phyloP scores from a whole-genome alignment of 2,888 invertebrate genomes.

The Tetragnatha montana region DNA sequence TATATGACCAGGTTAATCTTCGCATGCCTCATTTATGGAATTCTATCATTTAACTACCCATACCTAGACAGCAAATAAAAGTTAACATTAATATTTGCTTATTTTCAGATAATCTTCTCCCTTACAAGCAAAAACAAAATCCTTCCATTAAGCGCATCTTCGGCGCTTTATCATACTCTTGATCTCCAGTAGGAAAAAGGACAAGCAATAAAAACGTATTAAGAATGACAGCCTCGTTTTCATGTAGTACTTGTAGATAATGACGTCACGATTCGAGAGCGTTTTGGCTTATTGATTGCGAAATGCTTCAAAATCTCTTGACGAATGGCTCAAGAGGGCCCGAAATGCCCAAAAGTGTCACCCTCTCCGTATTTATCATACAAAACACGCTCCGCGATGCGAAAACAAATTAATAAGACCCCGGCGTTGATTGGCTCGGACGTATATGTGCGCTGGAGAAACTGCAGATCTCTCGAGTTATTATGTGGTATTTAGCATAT shows the following conservation, averaged over 20 bases:
- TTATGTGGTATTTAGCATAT: neutral
- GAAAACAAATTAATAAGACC: neutral
- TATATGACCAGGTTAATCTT: too few species aligned
- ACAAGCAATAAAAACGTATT: neutral
- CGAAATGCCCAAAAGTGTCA: neutral
- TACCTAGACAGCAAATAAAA: too few species aligned
- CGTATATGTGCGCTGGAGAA: neutral
- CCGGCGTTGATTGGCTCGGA: neutral
- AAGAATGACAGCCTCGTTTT: neutral
- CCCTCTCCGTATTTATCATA: neutral
- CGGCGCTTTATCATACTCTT: neutral
- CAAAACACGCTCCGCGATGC: neutral
- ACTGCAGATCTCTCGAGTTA: neutral
- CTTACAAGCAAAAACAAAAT: neutral
- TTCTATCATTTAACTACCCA: too few species aligned
- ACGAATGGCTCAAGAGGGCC: neutral
- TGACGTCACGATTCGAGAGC: neutral
- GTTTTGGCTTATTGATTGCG: neutral
- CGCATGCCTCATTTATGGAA: too few species aligned
- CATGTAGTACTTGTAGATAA: neutral
- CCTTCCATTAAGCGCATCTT: neutral
- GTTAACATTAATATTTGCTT: too few species aligned
- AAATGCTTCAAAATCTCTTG: neutral
- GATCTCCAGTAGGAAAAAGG: neutral
- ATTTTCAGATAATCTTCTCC: neutral